Percentiles rank a stretch among this genome's conserved stretches.
Evolutionary conservation across 2,797 vertebrate species (phyloP).

Genomic region (Coendou prehensilis): DNA sequence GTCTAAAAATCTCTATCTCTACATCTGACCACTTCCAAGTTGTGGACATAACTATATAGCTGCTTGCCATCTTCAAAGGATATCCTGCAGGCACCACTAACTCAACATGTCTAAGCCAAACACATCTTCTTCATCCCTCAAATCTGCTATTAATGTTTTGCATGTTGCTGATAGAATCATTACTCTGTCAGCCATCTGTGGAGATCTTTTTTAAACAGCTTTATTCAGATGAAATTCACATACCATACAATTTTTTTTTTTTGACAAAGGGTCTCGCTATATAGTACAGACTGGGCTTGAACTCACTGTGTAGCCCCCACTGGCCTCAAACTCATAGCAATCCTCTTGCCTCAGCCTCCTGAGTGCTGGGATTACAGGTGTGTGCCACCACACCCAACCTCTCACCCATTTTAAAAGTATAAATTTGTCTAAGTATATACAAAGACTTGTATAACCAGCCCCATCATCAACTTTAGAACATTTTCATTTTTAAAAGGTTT

Average conservation of each 20-base stretch:
- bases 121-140: conserved; percentile 14
- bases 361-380: neutral
- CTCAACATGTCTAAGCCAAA: conserved; percentile 11
- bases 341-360: neutral
- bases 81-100: neutral
- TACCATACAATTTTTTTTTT: neutral
- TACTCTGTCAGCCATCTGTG: neutral
- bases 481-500: neutral
- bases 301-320: neutral
- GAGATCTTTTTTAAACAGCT: conserved; percentile 52
- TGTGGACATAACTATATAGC: neutral
- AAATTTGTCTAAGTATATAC: neutral
- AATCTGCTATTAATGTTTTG: conserved; percentile 32
- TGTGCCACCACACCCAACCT: neutral
- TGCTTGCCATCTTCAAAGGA: conserved; percentile 44
- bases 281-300: neutral
- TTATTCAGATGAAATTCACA: conserved; percentile 42
- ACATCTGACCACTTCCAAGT: conserved; percentile 20
- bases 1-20: neutral
- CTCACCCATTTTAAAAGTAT: conserved; percentile 16
- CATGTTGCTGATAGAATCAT: conserved; percentile 21
- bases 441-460: neutral
- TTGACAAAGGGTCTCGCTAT: neutral
- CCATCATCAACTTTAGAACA: neutral
- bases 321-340: neutral